Base-by-base conservation (phyloP, 2,113 vertebrate species). In the Myotis lucifugus region DNA sequence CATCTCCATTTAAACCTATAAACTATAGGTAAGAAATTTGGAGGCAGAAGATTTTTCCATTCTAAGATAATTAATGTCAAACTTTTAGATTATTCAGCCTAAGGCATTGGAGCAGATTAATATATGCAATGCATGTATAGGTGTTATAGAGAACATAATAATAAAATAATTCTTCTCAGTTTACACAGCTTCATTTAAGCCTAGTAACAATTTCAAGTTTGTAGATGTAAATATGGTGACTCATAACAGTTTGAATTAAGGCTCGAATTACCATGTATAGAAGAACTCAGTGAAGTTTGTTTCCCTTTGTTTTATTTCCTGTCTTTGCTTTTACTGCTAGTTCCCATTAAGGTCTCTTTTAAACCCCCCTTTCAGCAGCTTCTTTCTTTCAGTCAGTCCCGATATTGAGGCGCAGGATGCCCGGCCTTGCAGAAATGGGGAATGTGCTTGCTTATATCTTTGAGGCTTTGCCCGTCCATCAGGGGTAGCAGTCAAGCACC, bases 101-200 rank as follows among this genome's bases (percentile, higher is more conserved):
- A 79, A 59, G 4, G 4, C 21, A 21, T 76, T 67, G 91, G 25
- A 89, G 42, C 50, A 76, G 2, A 12, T n/a, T 46, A 79, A 84
- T 64, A 69, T 32, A 82, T 37, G 11, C 2, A 64, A 23, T 27
- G 0, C 27, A 6, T 27, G 9, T 48, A n/a, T 76, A 86, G 56
- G 87, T 54, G 17, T 23, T 48, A 7, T 9, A 1, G 25, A 67
- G 34, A 90, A 46, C 42, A 95, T 64, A 92, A n/a, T 77, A 82
- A 72, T 69, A 59, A 85, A 89, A 59, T 34, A 72, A 48, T 61
- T 19, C 2, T 94, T 78, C 12, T 90, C 34, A 29, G 69, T 85
- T 94, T 88, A 32, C 54, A 82, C 85, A 64, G 5, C 56, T 72
- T 96, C 18, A 64, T 74, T 96, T 95, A 83, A 73, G 76, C 15